phyloP scores from a whole-genome alignment of 2,888 invertebrate genomes.

The Agonopterix alstromeriana region DNA sequence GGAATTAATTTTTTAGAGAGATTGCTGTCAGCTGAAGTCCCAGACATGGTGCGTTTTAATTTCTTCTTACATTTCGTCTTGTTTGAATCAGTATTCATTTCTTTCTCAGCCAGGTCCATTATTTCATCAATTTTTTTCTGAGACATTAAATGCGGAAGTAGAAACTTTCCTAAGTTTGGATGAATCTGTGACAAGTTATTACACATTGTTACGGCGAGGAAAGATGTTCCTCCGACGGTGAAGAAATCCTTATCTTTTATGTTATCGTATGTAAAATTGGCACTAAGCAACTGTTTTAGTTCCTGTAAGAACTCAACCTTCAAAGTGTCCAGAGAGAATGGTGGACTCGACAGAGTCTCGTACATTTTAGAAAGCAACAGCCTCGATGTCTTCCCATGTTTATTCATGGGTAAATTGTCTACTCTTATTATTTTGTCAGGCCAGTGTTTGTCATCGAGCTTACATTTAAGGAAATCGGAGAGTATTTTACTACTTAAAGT shows the following conservation, averaged over 20 bases:
- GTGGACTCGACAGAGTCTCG: slow-evolving; percentile 17
- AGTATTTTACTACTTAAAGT: slow-evolving; percentile 45
- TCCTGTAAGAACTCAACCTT: slow-evolving; percentile 41
- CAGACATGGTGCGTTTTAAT: neutral
- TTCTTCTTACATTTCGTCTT: slow-evolving; percentile 13
- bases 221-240: slow-evolving; percentile 83
- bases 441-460: slow-evolving; percentile 68
- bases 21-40: neutral
- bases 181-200: slow-evolving; percentile 68
- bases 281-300: slow-evolving; percentile 30
- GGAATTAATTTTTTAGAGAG: slow-evolving; percentile 3
- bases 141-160: slow-evolving; percentile 74
- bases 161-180: slow-evolving; percentile 58
- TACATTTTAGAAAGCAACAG: slow-evolving; percentile 55
- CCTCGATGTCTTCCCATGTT: slow-evolving; percentile 83
- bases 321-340: slow-evolving; percentile 12
- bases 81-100: slow-evolving; percentile 22
- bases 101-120: slow-evolving; percentile 37
- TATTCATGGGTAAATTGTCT: slow-evolving; percentile 76
- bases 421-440: slow-evolving; percentile 81
- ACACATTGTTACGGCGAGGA: slow-evolving; percentile 80
- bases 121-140: slow-evolving; percentile 54
- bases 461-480: slow-evolving; percentile 52
- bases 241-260: slow-evolving; percentile 70
- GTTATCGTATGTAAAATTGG: slow-evolving; percentile 39